phyloP scores from a whole-genome alignment of 2,797 vertebrate genomes.

The Hybognathus amarus region DNA sequence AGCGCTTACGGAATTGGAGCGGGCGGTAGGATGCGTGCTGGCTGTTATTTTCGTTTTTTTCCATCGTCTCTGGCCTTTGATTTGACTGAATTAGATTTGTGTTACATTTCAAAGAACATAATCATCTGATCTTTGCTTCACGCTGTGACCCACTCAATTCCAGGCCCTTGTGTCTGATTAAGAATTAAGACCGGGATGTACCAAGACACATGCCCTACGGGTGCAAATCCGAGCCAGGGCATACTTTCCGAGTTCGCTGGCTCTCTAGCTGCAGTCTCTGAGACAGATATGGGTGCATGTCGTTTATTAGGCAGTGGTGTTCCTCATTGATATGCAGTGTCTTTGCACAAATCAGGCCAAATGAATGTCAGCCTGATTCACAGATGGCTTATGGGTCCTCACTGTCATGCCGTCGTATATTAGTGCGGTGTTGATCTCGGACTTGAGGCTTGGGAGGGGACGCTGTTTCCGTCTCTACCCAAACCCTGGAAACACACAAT shows the following conservation, averaged over 20 bases:
- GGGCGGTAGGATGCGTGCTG: neutral
- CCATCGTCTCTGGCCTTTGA: neutral
- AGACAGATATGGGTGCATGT: slow-evolving; percentile 40
- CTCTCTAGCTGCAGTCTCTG: slow-evolving; percentile 8
- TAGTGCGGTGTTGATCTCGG: slow-evolving; percentile 37
- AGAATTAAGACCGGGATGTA: slow-evolving; percentile 41
- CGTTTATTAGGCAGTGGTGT: slow-evolving; percentile 44
- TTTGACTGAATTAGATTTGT: slow-evolving; percentile 42
- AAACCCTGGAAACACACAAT: slow-evolving; percentile 36
- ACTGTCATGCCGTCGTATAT: slow-evolving; percentile 46
- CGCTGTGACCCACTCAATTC: slow-evolving; percentile 39
- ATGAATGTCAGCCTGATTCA: slow-evolving; percentile 55
- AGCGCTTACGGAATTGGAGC: neutral
- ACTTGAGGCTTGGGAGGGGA: slow-evolving; percentile 3
- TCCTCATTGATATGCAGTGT: slow-evolving; percentile 58
- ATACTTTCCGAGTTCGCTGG: neutral
- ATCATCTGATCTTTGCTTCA: slow-evolving; percentile 42
- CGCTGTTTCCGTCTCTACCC: slow-evolving; percentile 4
- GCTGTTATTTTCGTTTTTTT: neutral
- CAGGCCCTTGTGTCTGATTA: slow-evolving; percentile 49
- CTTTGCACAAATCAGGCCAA: slow-evolving; percentile 54
- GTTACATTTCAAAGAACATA: slow-evolving; percentile 46
- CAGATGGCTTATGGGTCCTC: slow-evolving; percentile 55
- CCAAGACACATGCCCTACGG: slow-evolving; percentile 27
- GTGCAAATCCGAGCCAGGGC: neutral